Conservation (phyloP, 1,140 invertebrate genomes). For the Atopsyche davidsoni region DNA sequence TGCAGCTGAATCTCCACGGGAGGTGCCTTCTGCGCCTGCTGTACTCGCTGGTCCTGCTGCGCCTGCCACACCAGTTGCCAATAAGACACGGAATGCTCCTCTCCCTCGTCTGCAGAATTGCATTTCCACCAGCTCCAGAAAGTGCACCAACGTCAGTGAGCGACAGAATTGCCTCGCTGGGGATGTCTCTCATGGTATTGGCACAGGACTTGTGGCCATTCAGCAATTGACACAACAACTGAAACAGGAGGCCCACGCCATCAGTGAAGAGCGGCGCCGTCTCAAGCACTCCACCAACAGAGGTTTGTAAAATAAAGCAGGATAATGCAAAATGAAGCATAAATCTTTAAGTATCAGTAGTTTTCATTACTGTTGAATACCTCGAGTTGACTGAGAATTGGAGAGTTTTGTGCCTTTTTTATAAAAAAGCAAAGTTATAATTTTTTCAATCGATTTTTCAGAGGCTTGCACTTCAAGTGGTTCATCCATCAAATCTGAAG, state of each 20-base stretch:
- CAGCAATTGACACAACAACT: slow-evolving; percentile 23
- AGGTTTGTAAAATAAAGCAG: slow-evolving; percentile 12
- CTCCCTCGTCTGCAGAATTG: slow-evolving; percentile 26
- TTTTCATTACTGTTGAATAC: not conserved
- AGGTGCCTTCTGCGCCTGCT: no score
- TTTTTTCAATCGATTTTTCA: slow-evolving; percentile 3
- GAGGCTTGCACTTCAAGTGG: slow-evolving; percentile 22
- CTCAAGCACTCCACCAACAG: slow-evolving; percentile 23
- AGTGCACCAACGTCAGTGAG: slow-evolving; percentile 28
- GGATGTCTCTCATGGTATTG: no score
- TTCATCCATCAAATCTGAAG: slow-evolving; percentile 27
- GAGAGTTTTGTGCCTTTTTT: no score
- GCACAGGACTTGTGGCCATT: slow-evolving; percentile 18
- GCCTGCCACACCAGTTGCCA: no score
- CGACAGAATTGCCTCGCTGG: slow-evolving; percentile 20
- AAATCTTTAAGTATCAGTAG: not conserved
- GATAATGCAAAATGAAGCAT: not conserved
- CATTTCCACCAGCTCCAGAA: slow-evolving; percentile 22
- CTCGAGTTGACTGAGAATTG: not conserved
- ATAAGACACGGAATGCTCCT: slow-evolving; percentile 20
- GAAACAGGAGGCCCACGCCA: slow-evolving; percentile 26
- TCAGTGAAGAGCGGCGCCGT: slow-evolving; percentile 20
- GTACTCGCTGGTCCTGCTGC: no score
- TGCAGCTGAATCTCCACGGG: no score
- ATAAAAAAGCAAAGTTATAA: not conserved